phyloP scores from a whole-genome alignment of 2,113 vertebrate genomes.

The Illadopsis cleaveri region DNA sequence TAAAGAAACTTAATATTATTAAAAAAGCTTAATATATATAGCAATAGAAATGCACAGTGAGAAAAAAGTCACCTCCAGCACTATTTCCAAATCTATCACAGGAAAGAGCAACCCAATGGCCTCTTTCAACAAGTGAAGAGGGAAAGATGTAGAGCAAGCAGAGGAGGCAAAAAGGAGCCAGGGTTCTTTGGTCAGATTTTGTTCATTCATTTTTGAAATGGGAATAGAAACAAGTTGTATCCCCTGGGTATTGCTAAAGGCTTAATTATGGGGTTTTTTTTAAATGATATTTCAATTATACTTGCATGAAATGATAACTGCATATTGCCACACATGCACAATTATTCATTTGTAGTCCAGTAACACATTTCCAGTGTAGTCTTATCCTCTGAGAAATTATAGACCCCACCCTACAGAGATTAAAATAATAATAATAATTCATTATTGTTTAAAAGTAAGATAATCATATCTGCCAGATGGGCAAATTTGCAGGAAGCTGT shows the following conservation, averaged over 20 bases:
- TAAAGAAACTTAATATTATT: neutral
- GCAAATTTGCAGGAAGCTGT: constrained; percentile 4
- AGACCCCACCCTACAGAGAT: constrained; percentile 17
- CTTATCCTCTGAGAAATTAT: constrained; percentile 50
- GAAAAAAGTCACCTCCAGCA: neutral
- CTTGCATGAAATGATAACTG: constrained; percentile 27
- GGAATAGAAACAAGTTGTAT: constrained; percentile 43
- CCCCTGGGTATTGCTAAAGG: constrained; percentile 46
- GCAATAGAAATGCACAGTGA: neutral
- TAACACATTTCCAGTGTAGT: neutral
- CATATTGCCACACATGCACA: constrained; percentile 53
- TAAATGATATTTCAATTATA: constrained; percentile 52
- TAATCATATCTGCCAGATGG: constrained; percentile 41
- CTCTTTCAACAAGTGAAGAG: neutral
- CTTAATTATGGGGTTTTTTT: constrained; percentile 26
- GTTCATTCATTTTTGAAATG: constrained; percentile 49
- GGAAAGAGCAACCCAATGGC: neutral
- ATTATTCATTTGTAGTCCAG: constrained; percentile 44
- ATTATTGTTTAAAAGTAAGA: constrained; percentile 13
- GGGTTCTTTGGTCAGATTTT: constrained; percentile 47
- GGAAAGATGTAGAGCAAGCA: neutral
- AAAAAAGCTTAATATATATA: neutral
- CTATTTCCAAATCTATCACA: neutral
- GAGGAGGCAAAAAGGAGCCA: constrained; percentile 9
- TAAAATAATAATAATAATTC: constrained; percentile 7